Conservation (phyloP, 2,113 vertebrate species). For the Actenoides lindsayi region DNA sequence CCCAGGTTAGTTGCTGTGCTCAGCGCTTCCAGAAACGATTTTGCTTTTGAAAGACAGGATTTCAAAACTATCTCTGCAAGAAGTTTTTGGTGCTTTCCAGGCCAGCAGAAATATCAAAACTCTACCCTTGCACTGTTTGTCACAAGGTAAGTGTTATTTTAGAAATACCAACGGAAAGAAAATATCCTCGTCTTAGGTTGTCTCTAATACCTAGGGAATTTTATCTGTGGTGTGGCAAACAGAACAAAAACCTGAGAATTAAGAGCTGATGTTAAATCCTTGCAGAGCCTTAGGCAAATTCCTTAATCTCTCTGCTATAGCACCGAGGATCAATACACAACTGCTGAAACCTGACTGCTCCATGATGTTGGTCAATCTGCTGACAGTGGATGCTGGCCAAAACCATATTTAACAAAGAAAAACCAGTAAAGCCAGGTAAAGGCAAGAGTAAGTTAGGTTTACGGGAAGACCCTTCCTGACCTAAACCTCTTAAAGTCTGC, state of each 20-base stretch:
- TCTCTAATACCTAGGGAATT: neutral
- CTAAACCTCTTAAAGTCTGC: neutral
- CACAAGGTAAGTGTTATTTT: neutral
- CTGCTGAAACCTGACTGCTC: neutral
- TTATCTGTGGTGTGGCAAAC: neutral
- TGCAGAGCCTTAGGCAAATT: constrained; percentile 41
- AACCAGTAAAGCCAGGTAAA: neutral
- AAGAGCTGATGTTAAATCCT: constrained; percentile 17
- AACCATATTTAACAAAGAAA: neutral
- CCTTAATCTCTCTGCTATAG: neutral
- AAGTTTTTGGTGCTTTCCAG: neutral
- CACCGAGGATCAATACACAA: neutral
- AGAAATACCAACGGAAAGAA: neutral
- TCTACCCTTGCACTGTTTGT: neutral
- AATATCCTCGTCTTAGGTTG: neutral
- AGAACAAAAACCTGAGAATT: constrained; percentile 19
- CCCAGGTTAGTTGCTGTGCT: neutral
- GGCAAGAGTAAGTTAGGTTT: neutral
- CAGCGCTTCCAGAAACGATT: neutral
- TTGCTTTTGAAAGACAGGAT: neutral
- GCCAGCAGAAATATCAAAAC: neutral
- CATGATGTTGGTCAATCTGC: neutral
- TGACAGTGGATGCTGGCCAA: neutral
- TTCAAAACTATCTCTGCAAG: neutral
- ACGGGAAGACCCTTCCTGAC: neutral